phyloP scores from a whole-genome alignment of 2,797 vertebrate species.

The Coregonus sp. region DNA sequence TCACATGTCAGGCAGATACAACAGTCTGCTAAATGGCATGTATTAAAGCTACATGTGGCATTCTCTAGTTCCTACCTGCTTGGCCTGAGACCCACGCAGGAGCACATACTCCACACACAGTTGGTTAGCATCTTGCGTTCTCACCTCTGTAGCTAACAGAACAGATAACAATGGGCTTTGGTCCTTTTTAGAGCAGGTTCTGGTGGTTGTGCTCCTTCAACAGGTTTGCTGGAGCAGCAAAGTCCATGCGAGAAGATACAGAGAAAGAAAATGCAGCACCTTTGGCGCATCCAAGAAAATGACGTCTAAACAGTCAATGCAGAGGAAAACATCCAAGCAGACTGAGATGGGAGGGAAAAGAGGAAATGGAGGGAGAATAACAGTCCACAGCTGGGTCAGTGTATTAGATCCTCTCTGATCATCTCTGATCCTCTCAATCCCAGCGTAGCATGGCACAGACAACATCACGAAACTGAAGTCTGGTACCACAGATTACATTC shows the following conservation, averaged over 20 bases:
- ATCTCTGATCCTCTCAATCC: constrained; percentile 33
- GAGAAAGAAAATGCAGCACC: not conserved
- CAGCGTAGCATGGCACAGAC: constrained; percentile 4
- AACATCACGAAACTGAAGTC: constrained; percentile 5
- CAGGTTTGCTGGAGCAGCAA: not conserved
- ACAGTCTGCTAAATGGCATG: too few relatives aligned
- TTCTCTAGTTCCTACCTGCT: constrained; percentile 10
- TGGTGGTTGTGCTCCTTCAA: not conserved
- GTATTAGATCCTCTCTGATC: not conserved
- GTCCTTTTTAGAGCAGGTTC: not conserved
- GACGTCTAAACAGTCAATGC: too few relatives aligned
- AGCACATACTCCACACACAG: constrained; percentile 12
- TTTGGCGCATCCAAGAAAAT: too few relatives aligned
- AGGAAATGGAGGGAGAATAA: not conserved
- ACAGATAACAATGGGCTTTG: not conserved
- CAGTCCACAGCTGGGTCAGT: constrained; percentile 23
- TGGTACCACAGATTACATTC: constrained; percentile 13
- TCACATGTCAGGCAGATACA: too few relatives aligned
- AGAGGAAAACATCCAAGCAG: not conserved
- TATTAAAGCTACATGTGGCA: not conserved
- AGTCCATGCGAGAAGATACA: not conserved
- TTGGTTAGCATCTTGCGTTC: constrained; percentile 12
- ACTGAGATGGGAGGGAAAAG: not conserved
- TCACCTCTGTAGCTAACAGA: not conserved
- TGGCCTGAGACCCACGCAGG: constrained; percentile 8